Evolutionary conservation across 1,140 invertebrate genomes (phyloP), one percentile per base, ranked within the genome.

Genomic region (Nymphalis io): DNA sequence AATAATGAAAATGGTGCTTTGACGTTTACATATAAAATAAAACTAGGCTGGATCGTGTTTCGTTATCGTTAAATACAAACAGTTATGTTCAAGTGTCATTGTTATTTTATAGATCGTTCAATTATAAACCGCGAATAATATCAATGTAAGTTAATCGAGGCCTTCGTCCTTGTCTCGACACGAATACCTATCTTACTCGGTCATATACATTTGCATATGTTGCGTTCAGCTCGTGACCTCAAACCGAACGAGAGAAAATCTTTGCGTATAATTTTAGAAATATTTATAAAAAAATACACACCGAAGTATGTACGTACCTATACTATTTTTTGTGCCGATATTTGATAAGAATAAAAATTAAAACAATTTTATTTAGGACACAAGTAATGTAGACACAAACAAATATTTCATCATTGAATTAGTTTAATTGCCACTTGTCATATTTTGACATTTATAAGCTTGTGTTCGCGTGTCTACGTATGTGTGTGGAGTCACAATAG

Each of bases 191-290:
- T 57, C 60, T 39, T 51, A 66, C 51, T 75, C 71, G 64, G 73
- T 78, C 76, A 75, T 73, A n/a, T 55, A 51, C 13, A 75, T 75
- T 73, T 75, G 68, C 73, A 78, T 75, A 70, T n/a, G 60, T 58
- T 72, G 51, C 20, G 20, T 55, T 55, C 23, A 10, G 23, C 13
- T 13, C 23, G 13, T 55, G 51, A 55, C 51, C 51, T 55, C 51
- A 55, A 55, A 55, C 12, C 15, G 23, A 12, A 53, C n/a, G 46
- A 55, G 51, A 55, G 51, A 55, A 55, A 55, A 55, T 55, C 20
- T 23, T 27, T 27, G 23, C 12, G 15, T 27, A 55, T 15, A 33
- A n/a, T 8, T 55, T 33, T 21, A 23, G 21, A 23, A 15, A 44
- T n/a, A n/a, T 44, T 10, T n/a, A n/a, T 44, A n/a, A n/a, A 15